Conservation (phyloP, 1,140 invertebrate species). For the Triops cancriformis region DNA sequence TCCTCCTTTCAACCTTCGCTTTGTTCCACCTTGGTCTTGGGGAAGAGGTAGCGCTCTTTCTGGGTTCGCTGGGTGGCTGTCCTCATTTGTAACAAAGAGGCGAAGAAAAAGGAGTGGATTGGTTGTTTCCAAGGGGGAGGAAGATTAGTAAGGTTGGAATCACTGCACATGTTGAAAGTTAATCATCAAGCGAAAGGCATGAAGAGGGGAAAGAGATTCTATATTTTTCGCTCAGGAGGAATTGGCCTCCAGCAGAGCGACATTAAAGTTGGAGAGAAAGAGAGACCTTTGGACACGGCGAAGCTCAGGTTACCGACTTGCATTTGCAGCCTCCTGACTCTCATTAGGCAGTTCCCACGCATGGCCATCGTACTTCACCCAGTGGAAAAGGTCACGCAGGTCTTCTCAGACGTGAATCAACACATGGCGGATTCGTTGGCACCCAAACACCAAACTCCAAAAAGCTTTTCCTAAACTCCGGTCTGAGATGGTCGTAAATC, state of each 20-base stretch:
- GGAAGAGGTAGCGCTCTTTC: neutral
- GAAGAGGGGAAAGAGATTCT: neutral
- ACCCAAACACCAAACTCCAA: neutral
- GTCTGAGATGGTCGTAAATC: too few relatives aligned
- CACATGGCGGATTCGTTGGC: neutral
- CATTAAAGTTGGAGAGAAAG: neutral
- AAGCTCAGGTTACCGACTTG: conserved; percentile 10
- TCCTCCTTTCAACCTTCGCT: conserved; percentile 3
- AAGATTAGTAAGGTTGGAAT: conserved; percentile 1
- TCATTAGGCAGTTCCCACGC: conserved; percentile 8
- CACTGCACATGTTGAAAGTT: neutral
- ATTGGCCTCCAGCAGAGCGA: conserved; percentile 3
- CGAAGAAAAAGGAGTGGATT: neutral
- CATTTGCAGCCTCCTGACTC: conserved; percentile 12
- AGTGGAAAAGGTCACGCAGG: neutral
- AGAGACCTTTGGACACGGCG: conserved; percentile 2
- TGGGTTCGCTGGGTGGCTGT: neutral
- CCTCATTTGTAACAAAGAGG: neutral
- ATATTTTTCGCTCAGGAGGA: neutral
- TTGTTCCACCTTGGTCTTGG: neutral
- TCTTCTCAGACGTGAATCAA: conserved; percentile 7
- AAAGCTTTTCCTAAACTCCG: neutral
- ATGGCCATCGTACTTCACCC: neutral
- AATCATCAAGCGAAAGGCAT: neutral
- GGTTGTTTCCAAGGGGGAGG: neutral